Conservation (phyloP, 2,797 vertebrate species). For the Gymnothorax reevesii region DNA sequence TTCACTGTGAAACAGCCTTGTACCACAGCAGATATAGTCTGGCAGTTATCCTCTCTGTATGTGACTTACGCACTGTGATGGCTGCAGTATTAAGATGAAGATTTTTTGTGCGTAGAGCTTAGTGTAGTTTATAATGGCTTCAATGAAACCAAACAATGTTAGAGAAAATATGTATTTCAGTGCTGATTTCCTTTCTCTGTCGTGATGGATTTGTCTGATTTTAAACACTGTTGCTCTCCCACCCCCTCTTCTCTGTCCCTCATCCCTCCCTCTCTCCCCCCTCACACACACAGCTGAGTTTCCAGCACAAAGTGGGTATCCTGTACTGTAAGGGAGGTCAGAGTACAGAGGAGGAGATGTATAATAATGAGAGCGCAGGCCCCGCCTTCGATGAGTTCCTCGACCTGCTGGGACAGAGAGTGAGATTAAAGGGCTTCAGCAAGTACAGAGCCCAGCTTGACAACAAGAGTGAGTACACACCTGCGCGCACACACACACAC, state of each 20-base stretch:
- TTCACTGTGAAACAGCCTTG: background rate
- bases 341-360: slow-evolving; percentile 85
- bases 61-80: background rate
- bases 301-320: slow-evolving; percentile 84
- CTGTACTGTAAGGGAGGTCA: slow-evolving; percentile 82
- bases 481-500: background rate
- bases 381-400: slow-evolving; percentile 83
- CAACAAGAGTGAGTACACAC: slow-evolving; percentile 74
- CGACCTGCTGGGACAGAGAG: slow-evolving; percentile 81
- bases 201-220: background rate
- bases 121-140: background rate
- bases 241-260: no score
- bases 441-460: slow-evolving; percentile 82
- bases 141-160: background rate
- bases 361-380: slow-evolving; percentile 81
- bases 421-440: slow-evolving; percentile 80
- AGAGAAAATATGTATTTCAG: background rate
- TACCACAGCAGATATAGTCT: no score
- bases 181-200: background rate
- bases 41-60: no score
- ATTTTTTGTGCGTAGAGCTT: background rate
- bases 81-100: background rate
- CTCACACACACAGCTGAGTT: slow-evolving; percentile 73
- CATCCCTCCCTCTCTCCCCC: background rate
- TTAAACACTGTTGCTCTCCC: background rate